Base-by-base conservation (phyloP, 2,113 vertebrate genomes). In the Electrona antarctica region DNA sequence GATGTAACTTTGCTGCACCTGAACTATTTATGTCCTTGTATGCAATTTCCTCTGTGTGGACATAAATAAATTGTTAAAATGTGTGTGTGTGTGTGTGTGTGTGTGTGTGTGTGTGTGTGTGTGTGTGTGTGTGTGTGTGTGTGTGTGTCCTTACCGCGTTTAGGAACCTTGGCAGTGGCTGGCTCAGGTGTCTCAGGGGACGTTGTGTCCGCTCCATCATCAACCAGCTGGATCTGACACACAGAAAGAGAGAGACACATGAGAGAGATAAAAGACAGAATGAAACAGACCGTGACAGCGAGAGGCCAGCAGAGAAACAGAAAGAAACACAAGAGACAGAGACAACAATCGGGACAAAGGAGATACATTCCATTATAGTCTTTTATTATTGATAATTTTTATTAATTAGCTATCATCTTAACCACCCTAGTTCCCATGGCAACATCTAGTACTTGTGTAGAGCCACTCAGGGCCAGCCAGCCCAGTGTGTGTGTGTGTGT, bases 161-260 rank as follows among this genome's bases (percentile, higher is more conserved):
- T 99, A 71, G 92, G 96, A 58, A 96, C 88, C 85, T 93, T 98
- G 57, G 95, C 88, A 7, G 93, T 83, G 29, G 92, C 86, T 7
- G 95, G 93, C 62, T 97, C 95, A 0, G 97, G 96, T 0, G 96
- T 98, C 71, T 99, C 97, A 6, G 97, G 97, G 56, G 97, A 98
- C 0, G 97, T 98, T 0, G 96, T 98, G 74, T 99, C 97, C 0
- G 95, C 95, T 64, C 96, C 96, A 88, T 98, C 96, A 48, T 98
- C 97, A 64, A 98, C 95, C 7, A 98, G 90, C 80, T 98, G 97
- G 86, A 99, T 98, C 97, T 99, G 88, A 72, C 21, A 64, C 7
- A 28, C 10, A 49, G 33, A 28, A 11, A 60, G 0, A 52, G 28
- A 50, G 45, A 48, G 48, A 61, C 6, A 8, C 6, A 49, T n/a